These are phyloP conservation scores for Pycnomerus fuliginosus DNA, from an alignment of 2,888 invertebrate species.

Conservation along the genomic window DNA sequence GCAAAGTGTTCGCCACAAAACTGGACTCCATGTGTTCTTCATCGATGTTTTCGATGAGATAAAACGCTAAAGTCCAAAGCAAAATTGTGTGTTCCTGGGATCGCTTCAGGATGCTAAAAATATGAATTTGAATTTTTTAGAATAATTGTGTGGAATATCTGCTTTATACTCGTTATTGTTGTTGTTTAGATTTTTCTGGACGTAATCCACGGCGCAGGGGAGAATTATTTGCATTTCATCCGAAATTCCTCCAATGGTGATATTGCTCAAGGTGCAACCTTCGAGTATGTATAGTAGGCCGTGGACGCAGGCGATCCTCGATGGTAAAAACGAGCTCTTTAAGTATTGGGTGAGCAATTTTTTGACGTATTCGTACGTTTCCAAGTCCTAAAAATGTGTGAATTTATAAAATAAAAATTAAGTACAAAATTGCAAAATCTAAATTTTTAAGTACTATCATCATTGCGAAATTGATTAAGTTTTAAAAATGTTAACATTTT, in stretches of 20 bases:
- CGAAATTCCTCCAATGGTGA: slow-evolving; percentile 51
- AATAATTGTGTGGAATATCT: no score
- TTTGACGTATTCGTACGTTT: slow-evolving; percentile 61
- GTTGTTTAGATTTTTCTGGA: slow-evolving; percentile 54
- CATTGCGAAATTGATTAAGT: no score
- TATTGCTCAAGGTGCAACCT: slow-evolving; percentile 54
- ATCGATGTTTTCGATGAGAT: slow-evolving; percentile 70
- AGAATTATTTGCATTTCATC: slow-evolving; percentile 57
- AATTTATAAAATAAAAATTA: no score
- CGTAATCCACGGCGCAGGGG: slow-evolving; percentile 56
- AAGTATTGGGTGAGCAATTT: slow-evolving; percentile 62
- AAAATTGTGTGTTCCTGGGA: slow-evolving; percentile 66
- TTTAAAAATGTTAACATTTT: no score
- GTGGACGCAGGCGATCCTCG: slow-evolving; percentile 64
- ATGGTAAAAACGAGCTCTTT: slow-evolving; percentile 63
- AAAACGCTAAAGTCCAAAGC: slow-evolving; percentile 75
- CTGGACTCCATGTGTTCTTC: slow-evolving; percentile 63
- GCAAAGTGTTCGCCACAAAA: slow-evolving; percentile 59
- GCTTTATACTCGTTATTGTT: slow-evolving; percentile 50
- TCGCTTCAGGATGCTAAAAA: slow-evolving; percentile 41
- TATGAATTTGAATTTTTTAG: no score
- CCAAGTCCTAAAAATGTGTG: slow-evolving; percentile 59
- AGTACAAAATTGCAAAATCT: no score
- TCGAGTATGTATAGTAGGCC: slow-evolving; percentile 69
- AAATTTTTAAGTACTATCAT: no score